Base-by-base conservation (phyloP, 2,888 invertebrate species). In the Trypoxylon attenuatum region DNA sequence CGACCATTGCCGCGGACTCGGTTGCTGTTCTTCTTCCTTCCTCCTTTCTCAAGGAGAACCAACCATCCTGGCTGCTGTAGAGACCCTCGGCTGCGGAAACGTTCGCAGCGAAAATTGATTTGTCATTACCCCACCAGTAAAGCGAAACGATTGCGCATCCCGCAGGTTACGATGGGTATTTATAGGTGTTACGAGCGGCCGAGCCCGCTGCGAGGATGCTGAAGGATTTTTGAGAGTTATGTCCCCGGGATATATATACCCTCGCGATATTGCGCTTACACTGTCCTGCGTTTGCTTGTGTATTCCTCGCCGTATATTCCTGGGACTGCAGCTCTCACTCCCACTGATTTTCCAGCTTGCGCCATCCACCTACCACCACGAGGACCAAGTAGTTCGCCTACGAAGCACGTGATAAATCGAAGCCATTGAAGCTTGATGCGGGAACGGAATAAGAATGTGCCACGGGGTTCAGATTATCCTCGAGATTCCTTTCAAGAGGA, bases 381-480 rank as follows among this genome's bases (percentile, higher is more conserved):
- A 42, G 66, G 69, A 67, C 58, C 73, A 74, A 65, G 70, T 71
- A 66, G 72, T 71, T 73, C 66, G 74, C 62, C 65, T 65, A 61
- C 70, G 73, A 76, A 73, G 71, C 72, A 66, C 72, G 77, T 80
- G 82, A 81, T 82, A 82, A 82, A 82, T 82, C 80, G 82, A 81
- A 78, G 73, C 80, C 73, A 82, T 81, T 75, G 81, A 76, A 66
- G 80, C 77, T 76, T 79, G 80, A 82, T 81, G 80, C 79, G 75
- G 65, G 73, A 78, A 75, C 76, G 72, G 79, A 82, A 81, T 80
- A 81, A 82, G 80, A 84, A 83, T 83, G 79, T 71, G 74, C 79
- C 72, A 65, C 53, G 76, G 50, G 55, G 51, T 57, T 73, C 72
- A 82, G 83, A 82, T 83, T 83, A 84, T 83, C 80, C 82, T 59